These are phyloP conservation scores for Melieria omissa DNA, from an alignment of 2,888 invertebrate species.

Conservation along the genomic window DNA sequence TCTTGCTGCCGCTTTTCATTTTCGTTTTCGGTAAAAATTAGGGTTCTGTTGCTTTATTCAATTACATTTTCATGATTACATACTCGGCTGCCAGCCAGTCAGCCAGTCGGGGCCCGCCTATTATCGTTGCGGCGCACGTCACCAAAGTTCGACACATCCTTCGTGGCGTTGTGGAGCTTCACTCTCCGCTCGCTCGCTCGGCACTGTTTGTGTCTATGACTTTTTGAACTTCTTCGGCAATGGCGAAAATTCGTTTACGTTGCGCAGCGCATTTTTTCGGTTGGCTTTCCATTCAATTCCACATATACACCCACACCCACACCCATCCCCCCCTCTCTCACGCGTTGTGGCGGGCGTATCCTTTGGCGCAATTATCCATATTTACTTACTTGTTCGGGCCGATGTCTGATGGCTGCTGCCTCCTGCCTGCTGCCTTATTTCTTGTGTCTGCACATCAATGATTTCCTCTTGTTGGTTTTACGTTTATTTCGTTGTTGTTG, in stretches of 20 bases:
- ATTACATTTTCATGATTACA: slow-evolving; percentile 31
- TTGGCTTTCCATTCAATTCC: background rate
- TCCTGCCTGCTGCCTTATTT: background rate
- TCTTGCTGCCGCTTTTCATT: background rate
- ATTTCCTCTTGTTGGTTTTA: no score
- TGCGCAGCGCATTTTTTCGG: background rate
- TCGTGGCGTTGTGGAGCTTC: background rate
- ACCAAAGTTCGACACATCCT: background rate
- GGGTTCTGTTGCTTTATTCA: slow-evolving; percentile 25
- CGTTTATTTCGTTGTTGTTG: background rate
- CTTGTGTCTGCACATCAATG: background rate
- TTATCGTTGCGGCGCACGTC: background rate
- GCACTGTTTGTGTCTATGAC: background rate
- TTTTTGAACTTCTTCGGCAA: background rate
- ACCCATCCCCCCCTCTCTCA: no score
- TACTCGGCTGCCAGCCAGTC: background rate
- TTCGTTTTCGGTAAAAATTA: background rate
- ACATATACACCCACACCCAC: no score
- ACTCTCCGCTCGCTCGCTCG: background rate
- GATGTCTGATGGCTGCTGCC: background rate
- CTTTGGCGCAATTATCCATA: slow-evolving; percentile 22
- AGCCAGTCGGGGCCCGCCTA: background rate
- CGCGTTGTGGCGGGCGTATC: background rate
- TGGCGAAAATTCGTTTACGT: background rate
- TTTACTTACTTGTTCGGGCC: slow-evolving; percentile 10